phyloP scores from a whole-genome alignment of 1,140 invertebrate species.

The Philaenus spumarius region DNA sequence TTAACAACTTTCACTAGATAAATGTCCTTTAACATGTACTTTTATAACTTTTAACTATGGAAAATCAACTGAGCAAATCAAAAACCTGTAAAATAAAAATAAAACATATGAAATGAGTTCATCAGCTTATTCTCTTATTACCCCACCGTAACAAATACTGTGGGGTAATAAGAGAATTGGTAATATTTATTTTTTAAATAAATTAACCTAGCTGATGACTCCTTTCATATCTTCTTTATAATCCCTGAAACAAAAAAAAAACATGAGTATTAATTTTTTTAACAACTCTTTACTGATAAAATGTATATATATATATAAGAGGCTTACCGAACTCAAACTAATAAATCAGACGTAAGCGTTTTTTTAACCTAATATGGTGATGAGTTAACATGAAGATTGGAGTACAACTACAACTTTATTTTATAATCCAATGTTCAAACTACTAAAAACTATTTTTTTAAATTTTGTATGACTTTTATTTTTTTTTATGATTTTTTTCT shows the following conservation, averaged over 20 bases:
- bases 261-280: slow-evolving; percentile 5
- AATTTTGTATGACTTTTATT: slow-evolving; percentile 1
- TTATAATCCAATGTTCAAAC: no score
- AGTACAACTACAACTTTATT: no score
- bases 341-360: no score
- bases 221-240: slow-evolving; percentile 13
- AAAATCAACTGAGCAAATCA: neutral
- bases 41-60: neutral
- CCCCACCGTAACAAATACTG: neutral
- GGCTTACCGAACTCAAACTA: slow-evolving; percentile 8
- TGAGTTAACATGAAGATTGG: no score
- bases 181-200: slow-evolving; percentile 5
- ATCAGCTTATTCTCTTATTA: neutral
- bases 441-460: slow-evolving; percentile 6
- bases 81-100: neutral
- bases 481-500: no score
- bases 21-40: no score
- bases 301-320: neutral
- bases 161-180: slow-evolving; percentile 2
- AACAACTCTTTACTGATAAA: slow-evolving; percentile 8
- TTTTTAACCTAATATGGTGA: no score
- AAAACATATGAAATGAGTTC: slow-evolving; percentile 5
- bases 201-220: slow-evolving; percentile 9
- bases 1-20: no score
- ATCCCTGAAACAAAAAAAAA: slow-evolving; percentile 4